Evolutionary conservation across 2,888 invertebrate species (phyloP).

Genomic region (Galerucella pusilla): DNA sequence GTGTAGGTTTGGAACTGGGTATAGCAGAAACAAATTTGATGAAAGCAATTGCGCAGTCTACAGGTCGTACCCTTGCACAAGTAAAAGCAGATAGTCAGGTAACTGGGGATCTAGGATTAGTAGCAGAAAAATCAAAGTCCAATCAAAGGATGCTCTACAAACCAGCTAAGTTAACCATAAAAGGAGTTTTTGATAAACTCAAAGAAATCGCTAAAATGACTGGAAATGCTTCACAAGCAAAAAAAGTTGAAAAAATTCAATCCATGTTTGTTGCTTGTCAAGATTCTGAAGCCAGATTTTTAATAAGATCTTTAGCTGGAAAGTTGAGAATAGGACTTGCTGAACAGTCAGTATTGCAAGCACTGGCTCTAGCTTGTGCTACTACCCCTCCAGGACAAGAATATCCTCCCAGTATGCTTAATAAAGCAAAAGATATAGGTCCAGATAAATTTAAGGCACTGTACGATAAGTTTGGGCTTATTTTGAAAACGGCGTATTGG

Average conservation of each 20-base stretch:
- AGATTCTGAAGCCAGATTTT: slow-evolving; percentile 86
- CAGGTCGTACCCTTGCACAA: slow-evolving; percentile 86
- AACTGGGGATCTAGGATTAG: slow-evolving; percentile 90
- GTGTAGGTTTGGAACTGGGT: slow-evolving; percentile 81
- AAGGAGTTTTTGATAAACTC: slow-evolving; percentile 82
- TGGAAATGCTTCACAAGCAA: slow-evolving; percentile 75
- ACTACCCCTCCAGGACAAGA: slow-evolving; percentile 79
- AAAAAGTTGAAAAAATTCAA: slow-evolving; percentile 93
- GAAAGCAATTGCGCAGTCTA: slow-evolving; percentile 92
- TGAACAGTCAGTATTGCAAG: slow-evolving; percentile 90
- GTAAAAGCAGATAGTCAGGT: slow-evolving; percentile 78
- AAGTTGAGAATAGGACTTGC: slow-evolving; percentile 97
- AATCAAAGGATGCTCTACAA: slow-evolving; percentile 90
- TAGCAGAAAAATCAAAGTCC: slow-evolving; percentile 86
- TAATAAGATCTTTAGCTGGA: slow-evolving; percentile 91
- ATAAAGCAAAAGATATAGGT: slow-evolving; percentile 72
- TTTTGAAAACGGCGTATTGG: slow-evolving; percentile 87
- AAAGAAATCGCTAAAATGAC: slow-evolving; percentile 88
- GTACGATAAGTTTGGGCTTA: slow-evolving; percentile 79
- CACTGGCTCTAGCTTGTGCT: slow-evolving; percentile 88
- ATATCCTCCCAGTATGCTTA: slow-evolving; percentile 72
- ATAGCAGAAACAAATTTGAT: slow-evolving; percentile 94
- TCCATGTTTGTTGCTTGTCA: slow-evolving; percentile 92
- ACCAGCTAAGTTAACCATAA: slow-evolving; percentile 71
- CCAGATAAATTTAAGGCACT: slow-evolving; percentile 78